Percentiles rank a stretch among this genome's conserved stretches.
These are phyloP conservation scores for Thaumetopoea pityocampa DNA, from an alignment of 1,140 invertebrate species.

Conservation along the genomic window DNA sequence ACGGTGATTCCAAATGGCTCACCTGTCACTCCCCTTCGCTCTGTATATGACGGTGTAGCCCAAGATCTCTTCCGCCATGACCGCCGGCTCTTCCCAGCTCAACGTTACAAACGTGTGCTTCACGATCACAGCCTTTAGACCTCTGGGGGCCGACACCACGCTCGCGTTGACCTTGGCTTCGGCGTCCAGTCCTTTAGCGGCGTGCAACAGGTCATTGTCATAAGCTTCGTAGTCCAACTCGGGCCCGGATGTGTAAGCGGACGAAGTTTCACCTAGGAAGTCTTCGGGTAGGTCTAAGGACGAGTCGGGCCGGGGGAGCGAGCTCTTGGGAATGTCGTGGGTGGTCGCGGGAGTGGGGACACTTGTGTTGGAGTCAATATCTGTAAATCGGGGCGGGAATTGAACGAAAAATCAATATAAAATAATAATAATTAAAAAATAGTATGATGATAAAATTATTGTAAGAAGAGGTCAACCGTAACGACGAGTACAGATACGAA, in stretches of 20 bases:
- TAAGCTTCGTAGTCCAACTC: conserved; percentile 33
- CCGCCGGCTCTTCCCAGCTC: conserved; percentile 55
- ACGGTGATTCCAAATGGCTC: no score
- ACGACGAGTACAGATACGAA: no score
- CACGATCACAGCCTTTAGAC: conserved; percentile 52
- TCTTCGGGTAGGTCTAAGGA: conserved; percentile 35
- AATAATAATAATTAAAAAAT: conserved; percentile 9
- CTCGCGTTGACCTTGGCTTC: conserved; percentile 34
- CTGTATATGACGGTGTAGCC: conserved; percentile 53
- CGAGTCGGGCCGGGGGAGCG: conserved; percentile 18
- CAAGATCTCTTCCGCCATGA: conserved; percentile 34
- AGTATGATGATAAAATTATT: conserved; percentile 1
- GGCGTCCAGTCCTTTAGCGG: conserved; percentile 37
- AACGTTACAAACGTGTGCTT: conserved; percentile 63
- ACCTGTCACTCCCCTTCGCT: conserved; percentile 60
- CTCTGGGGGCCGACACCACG: conserved; percentile 36
- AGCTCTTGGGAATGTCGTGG: conserved; percentile 32
- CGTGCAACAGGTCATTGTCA: conserved; percentile 41
- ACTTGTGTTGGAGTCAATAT: conserved; percentile 3
- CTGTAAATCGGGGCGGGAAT: conserved; percentile 7
- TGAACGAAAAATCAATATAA: conserved; percentile 17
- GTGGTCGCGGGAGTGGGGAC: conserved; percentile 19
- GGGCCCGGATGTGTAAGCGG: conserved; percentile 57
- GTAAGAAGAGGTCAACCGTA: no score
- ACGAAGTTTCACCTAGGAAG: conserved; percentile 72